These are phyloP conservation scores for Drosophila paulistorum DNA, from an alignment of 1,140 invertebrate species.

Conservation along the genomic window DNA sequence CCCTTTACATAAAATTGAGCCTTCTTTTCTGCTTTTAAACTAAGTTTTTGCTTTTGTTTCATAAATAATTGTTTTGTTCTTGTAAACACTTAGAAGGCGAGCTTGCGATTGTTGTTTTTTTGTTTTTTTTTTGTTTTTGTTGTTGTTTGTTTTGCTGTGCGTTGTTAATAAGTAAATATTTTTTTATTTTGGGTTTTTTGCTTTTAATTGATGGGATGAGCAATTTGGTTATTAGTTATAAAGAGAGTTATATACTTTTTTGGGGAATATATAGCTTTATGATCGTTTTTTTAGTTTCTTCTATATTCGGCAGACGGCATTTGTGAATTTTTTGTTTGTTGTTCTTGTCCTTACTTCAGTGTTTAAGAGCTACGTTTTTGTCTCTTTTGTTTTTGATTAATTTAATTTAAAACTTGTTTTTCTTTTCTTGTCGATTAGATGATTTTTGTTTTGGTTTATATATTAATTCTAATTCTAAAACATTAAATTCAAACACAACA, in stretches of 20 bases:
- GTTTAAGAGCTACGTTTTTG: constrained; percentile 9
- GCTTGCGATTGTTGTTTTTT: constrained; percentile 24
- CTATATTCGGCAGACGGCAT: constrained; percentile 20
- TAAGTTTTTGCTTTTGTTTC: constrained; percentile 46
- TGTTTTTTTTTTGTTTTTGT: background rate
- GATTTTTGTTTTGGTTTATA: constrained; percentile 12
- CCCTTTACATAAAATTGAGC: constrained; percentile 30
- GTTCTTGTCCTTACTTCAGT: constrained; percentile 10
- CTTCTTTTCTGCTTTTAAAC: constrained; percentile 16
- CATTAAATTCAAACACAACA: constrained; percentile 32
- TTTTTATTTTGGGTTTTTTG: constrained; percentile 27
- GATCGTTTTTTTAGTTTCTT: constrained; percentile 13
- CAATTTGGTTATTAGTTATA: constrained; percentile 38
- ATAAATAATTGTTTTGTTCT: constrained; percentile 12
- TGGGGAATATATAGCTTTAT: background rate
- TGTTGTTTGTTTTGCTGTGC: constrained; percentile 58
- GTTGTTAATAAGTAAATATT: constrained; percentile 48
- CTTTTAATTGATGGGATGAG: constrained; percentile 43
- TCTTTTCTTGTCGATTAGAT: background rate
- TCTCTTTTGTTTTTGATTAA: constrained; percentile 7
- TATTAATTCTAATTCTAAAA: constrained; percentile 67
- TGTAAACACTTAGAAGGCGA: constrained; percentile 33
- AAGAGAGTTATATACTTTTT: background rate
- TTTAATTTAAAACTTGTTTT: constrained; percentile 13
- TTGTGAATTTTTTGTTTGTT: constrained; percentile 24